phyloP scores from a whole-genome alignment of 2,888 invertebrate genomes.

The Augochlorella aurata region DNA sequence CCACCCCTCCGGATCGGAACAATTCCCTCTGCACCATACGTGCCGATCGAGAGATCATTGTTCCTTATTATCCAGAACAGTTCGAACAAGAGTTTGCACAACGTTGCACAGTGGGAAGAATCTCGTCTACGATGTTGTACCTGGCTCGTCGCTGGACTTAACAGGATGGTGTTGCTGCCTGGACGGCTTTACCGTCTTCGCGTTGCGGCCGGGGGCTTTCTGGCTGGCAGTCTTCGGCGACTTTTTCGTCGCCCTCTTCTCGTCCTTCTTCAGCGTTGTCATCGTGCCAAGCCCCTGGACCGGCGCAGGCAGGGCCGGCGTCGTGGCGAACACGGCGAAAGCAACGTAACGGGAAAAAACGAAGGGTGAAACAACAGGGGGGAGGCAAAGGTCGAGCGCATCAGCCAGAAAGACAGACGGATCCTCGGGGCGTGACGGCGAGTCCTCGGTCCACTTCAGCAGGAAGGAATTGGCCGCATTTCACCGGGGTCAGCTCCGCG shows the following conservation, averaged over 20 bases:
- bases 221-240: conserved; percentile 52
- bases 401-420: background rate
- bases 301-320: background rate
- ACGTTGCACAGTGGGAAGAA: background rate
- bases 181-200: conserved; percentile 37
- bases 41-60: no score
- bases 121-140: conserved; percentile 51
- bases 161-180: background rate
- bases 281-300: conserved; percentile 30
- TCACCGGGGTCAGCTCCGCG: conserved; percentile 18
- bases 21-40: no score
- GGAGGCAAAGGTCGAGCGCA: background rate
- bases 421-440: conserved; percentile 5
- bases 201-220: conserved; percentile 41
- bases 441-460: conserved; percentile 4
- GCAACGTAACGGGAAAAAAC: background rate
- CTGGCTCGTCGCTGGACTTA: conserved; percentile 58
- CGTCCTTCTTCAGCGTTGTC: conserved; percentile 73
- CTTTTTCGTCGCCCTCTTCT: conserved; percentile 66
- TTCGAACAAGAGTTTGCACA: background rate
- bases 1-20: no score
- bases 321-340: background rate
- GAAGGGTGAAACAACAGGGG: background rate
- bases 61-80: background rate
- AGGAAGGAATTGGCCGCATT: conserved; percentile 16